Evolutionary conservation across 2,797 vertebrate species (phyloP), one percentile per base, ranked within the genome.

Genomic region (Sphenodon punctatus): DNA sequence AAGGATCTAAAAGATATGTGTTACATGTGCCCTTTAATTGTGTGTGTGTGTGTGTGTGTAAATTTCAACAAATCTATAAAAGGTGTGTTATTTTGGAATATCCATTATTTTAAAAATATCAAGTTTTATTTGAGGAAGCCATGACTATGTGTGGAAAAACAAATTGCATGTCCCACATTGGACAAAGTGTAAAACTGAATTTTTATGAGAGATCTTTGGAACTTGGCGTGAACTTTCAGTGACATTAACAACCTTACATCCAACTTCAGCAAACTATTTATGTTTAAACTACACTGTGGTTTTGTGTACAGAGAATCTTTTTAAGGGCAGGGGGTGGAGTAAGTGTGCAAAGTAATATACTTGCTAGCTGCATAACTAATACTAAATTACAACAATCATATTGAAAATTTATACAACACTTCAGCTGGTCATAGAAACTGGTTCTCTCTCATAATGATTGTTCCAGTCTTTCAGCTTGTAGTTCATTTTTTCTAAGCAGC

Each of bases 171-270:
- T 90, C 81, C 87, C 27, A 20, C 85, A 82, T 3, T 5, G 86
- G 83, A 92, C 73, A 4, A 87, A 90, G 90, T 89, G 92, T 84
- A 85, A 92, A 90, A 75, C 76, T 74, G 30, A 46, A 86, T 85
- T 94, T 93, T 94, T 91, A 90, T 80, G 89, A 88, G 91, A 75
- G 74, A 81, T 78, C 67, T 49, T 75, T 71, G 64, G 79, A 88
- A 87, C 88, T 61, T 38, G n/a, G 69, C 38, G 13, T 93, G 94
- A 94, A 91, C 93, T 94, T 77, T 87, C 46, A 12, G 80, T 91
- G 92, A 95, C 92, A 85, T 61, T 43, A 71, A 39, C 23, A 7
- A 30, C 82, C 55, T 74, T 84, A 72, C 63, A 94, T 91, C 84
- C 72, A 25, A 22, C 70, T 82, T 67, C 84, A 82, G 75, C 80